These are phyloP conservation scores for Trichogramma dendrolimi DNA, from an alignment of 2,888 invertebrate species.

Conservation along the genomic window DNA sequence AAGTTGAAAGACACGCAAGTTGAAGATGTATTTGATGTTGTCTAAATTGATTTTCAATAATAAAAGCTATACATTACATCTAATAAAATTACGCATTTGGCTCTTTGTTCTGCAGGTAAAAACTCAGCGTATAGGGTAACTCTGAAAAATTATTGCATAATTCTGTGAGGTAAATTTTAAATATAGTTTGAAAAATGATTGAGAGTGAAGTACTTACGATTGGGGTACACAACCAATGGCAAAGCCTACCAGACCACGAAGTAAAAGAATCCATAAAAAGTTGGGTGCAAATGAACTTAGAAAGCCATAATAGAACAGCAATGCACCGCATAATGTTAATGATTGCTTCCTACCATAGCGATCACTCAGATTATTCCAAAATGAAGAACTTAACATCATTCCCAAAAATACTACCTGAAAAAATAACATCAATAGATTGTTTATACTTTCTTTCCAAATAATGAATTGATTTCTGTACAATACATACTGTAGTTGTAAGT, in stretches of 20 bases:
- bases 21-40: not conserved
- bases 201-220: constrained; percentile 67
- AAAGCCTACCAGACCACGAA: constrained; percentile 91
- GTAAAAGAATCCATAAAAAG: constrained; percentile 82
- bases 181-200: constrained; percentile 11
- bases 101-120: constrained; percentile 87
- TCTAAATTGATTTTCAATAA: constrained; percentile 3
- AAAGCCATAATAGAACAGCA: constrained; percentile 86
- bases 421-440: not conserved
- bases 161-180: constrained; percentile 10
- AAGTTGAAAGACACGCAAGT: too few species aligned
- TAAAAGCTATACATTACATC: constrained; percentile 66
- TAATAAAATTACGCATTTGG: constrained; percentile 89
- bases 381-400: constrained; percentile 95
- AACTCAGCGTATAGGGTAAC: constrained; percentile 95
- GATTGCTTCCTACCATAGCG: constrained; percentile 90
- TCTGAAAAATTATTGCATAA: constrained; percentile 53
- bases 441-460: not conserved
- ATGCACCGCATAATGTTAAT: constrained; percentile 82
- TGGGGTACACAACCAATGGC: constrained; percentile 96
- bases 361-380: constrained; percentile 94
- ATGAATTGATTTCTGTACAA: not conserved
- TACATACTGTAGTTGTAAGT: constrained; percentile 76
- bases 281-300: constrained; percentile 87
- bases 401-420: constrained; percentile 78